A percentile compares a stretch with the other conserved stretches of the same genome.
Evolutionary conservation across 2,797 vertebrate genomes (phyloP).

Genomic region (Lacerta agilis): DNA sequence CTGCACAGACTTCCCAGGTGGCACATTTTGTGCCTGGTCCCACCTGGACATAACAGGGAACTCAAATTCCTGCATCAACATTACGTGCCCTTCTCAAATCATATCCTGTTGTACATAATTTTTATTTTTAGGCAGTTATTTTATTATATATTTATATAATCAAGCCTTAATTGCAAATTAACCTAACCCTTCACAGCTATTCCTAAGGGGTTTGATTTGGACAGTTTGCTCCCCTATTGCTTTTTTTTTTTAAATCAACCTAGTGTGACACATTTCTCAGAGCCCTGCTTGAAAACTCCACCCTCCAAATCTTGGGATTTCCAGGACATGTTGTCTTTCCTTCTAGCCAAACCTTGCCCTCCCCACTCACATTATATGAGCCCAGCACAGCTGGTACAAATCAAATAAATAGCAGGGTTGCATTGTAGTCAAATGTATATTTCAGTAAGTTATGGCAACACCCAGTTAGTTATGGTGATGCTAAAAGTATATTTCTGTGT

Average conservation of each 20-base stretch:
- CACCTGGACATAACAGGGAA: neutral
- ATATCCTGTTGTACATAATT: neutral
- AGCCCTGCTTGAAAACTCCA: neutral
- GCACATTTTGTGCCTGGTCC: neutral
- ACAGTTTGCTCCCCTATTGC: neutral
- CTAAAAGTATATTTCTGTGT: neutral
- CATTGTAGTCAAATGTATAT: neutral
- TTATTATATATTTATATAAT: neutral
- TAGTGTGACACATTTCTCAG: neutral
- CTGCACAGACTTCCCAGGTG: neutral
- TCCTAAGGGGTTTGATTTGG: neutral
- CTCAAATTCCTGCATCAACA: neutral
- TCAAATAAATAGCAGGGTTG: neutral
- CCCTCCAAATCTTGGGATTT: neutral
- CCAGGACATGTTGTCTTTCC: neutral
- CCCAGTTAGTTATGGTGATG: neutral
- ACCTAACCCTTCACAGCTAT: neutral
- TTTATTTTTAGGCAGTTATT: neutral
- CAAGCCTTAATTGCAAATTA: neutral
- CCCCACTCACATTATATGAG: neutral
- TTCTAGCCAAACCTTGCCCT: too few relatives aligned
- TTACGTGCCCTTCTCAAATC: neutral
- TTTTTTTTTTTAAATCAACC: neutral
- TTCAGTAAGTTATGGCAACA: neutral
- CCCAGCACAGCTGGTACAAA: neutral